Base-by-base conservation (phyloP, 2,797 vertebrate genomes). In the Artibeus jamaicensis region DNA sequence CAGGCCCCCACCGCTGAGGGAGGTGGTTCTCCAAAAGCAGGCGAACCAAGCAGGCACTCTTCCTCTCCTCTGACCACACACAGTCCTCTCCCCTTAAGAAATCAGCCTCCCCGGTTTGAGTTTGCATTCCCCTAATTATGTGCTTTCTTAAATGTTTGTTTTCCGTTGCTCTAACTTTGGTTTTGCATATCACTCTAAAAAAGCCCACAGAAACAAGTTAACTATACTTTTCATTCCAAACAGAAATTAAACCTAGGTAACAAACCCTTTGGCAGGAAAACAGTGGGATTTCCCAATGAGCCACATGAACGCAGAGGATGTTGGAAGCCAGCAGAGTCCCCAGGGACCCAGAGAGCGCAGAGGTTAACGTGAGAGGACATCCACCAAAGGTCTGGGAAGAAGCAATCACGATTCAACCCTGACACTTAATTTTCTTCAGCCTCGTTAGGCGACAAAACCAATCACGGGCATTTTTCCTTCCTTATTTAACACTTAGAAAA, bases 151-250 rank as follows among this genome's bases (percentile, higher is more conserved):
- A 97, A 94, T 93, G 97, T 97, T 97, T 97, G 96, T 96, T 97
- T 98, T 97, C 97, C 81, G 3, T 96, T 94, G 95, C 96, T 96
- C 93, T 91, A 94, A 88, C 97, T 96, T 95, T 59, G 97, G 97
- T 95, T 98, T 96, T 95, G 78, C 93, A 85, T 97, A 73, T 98
- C 95, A 81, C 96, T 96, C 93, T 93, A 65, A 96, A 97, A 96
- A 62, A 97, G 89, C 96, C 97, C 97, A 77, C 95, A 97, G 97
- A 96, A 97, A 96, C 86, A 94, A 97, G 96, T 86, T 94, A 91
- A 94, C 97, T 97, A 90, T 96, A 96, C 93, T 98, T 96, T 96
- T 96, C 97, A 97, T 97, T 97, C 97, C 97, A 97, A 97, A 93
- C 91, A 96, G 97, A 97, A 97, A 97, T 96, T 96, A 98, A 97